phyloP scores from a whole-genome alignment of 2,113 vertebrate species.

The Mola mola region DNA sequence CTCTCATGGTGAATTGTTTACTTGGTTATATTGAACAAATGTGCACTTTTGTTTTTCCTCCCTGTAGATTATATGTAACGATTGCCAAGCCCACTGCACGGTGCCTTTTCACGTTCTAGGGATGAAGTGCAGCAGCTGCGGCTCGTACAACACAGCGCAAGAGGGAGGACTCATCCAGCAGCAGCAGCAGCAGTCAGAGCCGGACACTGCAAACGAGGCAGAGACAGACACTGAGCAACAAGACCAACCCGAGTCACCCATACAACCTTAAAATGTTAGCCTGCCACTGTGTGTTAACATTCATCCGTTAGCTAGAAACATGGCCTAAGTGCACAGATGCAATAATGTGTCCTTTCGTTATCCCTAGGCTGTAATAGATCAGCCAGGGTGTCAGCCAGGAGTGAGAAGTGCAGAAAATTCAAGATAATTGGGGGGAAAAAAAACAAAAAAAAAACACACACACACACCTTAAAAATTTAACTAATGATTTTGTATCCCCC shows the following conservation, averaged over 20 bases:
- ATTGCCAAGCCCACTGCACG: conserved; percentile 88
- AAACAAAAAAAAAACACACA: too few relatives aligned
- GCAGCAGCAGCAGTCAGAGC: conserved; percentile 52
- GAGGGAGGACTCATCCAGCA: conserved; percentile 81
- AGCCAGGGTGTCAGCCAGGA: too few relatives aligned
- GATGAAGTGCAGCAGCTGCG: conserved; percentile 91
- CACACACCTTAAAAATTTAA: too few relatives aligned
- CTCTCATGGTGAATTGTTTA: not conserved
- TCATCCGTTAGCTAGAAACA: too few relatives aligned
- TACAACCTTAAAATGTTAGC: conserved; percentile 5
- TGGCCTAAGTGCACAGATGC: too few relatives aligned
- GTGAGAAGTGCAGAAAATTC: too few relatives aligned
- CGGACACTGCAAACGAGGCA: not conserved
- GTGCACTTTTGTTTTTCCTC: not conserved
- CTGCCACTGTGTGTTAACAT: too few relatives aligned
- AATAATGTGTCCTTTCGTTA: too few relatives aligned
- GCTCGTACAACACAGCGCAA: conserved; percentile 93
- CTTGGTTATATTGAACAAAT: not conserved
- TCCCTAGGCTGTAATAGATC: too few relatives aligned
- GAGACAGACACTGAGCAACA: conserved; percentile 15
- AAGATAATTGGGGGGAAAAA: too few relatives aligned
- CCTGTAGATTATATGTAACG: conserved; percentile 92
- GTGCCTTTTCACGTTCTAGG: conserved; percentile 93
- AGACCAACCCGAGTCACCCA: conserved; percentile 14
- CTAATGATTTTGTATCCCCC: too few relatives aligned